Evolutionary conservation across 1,140 invertebrate genomes (phyloP).

Genomic region (Rhagoletis zephyria): DNA sequence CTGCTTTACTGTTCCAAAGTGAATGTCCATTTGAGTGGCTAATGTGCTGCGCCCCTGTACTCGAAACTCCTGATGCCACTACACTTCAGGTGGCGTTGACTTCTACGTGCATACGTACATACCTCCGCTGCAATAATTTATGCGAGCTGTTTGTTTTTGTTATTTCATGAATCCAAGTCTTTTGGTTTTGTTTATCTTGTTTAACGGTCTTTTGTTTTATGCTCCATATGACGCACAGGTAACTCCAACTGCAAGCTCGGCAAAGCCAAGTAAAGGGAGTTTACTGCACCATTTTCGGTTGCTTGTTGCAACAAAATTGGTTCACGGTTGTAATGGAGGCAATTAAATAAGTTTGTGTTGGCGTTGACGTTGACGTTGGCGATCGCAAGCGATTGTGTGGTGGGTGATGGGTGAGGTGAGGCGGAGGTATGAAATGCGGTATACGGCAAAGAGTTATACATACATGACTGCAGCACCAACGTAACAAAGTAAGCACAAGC

Average conservation of each 20-base stretch:
- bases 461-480: no score
- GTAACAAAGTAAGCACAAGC: not conserved
- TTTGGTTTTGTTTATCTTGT: not conserved
- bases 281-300: not conserved
- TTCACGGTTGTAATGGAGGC: not conserved
- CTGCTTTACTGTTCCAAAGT: not conserved
- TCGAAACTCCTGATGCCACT: conserved; percentile 10
- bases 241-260: not conserved
- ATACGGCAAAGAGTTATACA: no score
- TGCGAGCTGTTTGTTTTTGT: not conserved
- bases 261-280: not conserved
- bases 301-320: not conserved
- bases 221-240: not conserved
- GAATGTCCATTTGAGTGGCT: conserved; percentile 33
- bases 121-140: not conserved
- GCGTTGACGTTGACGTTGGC: not conserved
- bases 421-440: not conserved
- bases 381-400: no score
- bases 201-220: conserved; percentile 26
- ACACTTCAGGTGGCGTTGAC: conserved; percentile 6
- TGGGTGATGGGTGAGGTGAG: no score
- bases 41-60: not conserved
- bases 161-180: not conserved
- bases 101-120: not conserved
- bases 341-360: not conserved